Evolutionary conservation across 1,140 invertebrate species (phyloP), one percentile per base, ranked within the genome.

Genomic region (Coptotermes formosanus): DNA sequence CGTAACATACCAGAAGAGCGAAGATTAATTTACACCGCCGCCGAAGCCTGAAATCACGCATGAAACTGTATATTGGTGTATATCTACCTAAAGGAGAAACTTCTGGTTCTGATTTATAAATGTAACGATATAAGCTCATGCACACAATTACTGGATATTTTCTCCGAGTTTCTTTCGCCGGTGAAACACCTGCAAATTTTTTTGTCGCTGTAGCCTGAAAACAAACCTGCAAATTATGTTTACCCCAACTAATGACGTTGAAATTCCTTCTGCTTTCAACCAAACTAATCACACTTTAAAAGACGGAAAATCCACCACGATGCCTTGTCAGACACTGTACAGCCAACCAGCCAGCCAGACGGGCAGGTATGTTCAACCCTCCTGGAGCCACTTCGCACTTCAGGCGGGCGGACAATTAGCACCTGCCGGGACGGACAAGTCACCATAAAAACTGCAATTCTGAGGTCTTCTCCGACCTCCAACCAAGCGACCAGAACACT

Each of bases 241-340:
- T 38, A 38, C 38, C 38, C 38, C 38, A 38, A 4, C 38, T 38
- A 38, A 38, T 38, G 38, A 38, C 4, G 38, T 38, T 48, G 45
- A 48, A 48, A 21, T 21, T 55, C 52, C 19, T 75, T 75, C 25
- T 11, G 16, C 7, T 75, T 14, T 75, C 25, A 19, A 19, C 52
- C n/a, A n/a, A 75, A 75, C 64, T 30, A 75, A 75, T 75, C n/a
- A 30, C n/a, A 75, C 59, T 64, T 64, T n/a, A 75, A 59, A 75
- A 9, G 11, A 75, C n/a, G 64, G 14, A n/a, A 75, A 7, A 55
- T 21, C 52, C 64, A 75, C 25, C 8, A 25, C 64, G 64, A 9
- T 75, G 64, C 14, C n/a, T 75, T 75, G 25, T 75, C 8, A 75
- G 64, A 75, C 25, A 30, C 64, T n/a, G 64, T 2, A 59, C 2